Evolutionary conservation across 2,888 invertebrate genomes (phyloP).

Genomic region (Pheosia tremula): DNA sequence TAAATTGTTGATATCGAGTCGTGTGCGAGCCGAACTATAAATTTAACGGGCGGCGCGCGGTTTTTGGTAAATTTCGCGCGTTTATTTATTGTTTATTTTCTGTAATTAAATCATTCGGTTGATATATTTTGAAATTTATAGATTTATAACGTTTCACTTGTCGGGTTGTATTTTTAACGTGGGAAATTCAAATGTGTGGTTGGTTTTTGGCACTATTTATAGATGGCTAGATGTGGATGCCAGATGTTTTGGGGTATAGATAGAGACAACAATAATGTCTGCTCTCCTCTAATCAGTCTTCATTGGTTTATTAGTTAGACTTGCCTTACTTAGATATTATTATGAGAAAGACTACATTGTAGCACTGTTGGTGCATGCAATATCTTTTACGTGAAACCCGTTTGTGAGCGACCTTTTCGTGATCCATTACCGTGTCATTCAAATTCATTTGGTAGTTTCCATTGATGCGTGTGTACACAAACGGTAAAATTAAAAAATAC

Average conservation of each 20-base stretch:
- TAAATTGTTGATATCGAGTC: conserved; percentile 49
- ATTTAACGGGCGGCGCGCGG: conserved; percentile 42
- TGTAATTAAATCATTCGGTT: conserved; percentile 42
- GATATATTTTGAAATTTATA: conserved; percentile 39
- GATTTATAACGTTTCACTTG: conserved; percentile 9
- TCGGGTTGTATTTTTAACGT: background rate
- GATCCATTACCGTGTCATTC: too few relatives aligned
- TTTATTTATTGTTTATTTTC: conserved; percentile 49
- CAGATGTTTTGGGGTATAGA: background rate
- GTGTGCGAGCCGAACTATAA: conserved; percentile 42
- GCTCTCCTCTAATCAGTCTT: too few relatives aligned
- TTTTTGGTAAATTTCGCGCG: conserved; percentile 47
- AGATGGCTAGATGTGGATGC: background rate
- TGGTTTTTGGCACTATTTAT: background rate
- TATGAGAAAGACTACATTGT: too few relatives aligned
- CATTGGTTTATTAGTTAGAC: too few relatives aligned
- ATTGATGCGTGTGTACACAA: too few relatives aligned
- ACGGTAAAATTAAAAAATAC: too few relatives aligned
- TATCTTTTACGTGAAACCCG: too few relatives aligned
- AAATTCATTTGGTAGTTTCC: too few relatives aligned
- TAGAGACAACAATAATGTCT: background rate
- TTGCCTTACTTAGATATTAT: too few relatives aligned
- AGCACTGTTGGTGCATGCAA: too few relatives aligned
- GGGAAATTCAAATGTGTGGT: background rate
- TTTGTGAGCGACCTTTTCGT: too few relatives aligned